phyloP scores from a whole-genome alignment of 2,797 vertebrate genomes.

The Limnodromus scolopaceus region DNA sequence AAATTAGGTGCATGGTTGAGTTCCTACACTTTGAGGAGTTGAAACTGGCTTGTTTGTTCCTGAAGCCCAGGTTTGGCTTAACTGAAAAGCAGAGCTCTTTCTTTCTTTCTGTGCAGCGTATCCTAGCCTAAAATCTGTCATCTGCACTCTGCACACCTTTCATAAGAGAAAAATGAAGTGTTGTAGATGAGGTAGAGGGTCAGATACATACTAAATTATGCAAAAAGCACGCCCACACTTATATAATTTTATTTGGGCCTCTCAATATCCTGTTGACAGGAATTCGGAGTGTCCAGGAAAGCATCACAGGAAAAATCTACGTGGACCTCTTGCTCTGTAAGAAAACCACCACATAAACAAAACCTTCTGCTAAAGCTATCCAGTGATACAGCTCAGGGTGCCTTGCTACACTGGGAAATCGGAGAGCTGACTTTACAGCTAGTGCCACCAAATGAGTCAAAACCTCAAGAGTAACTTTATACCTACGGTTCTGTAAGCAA shows the following conservation, averaged over 20 bases:
- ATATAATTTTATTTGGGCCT: background rate
- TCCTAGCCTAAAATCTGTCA: background rate
- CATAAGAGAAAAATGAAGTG: background rate
- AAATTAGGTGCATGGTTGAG: background rate
- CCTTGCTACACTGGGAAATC: accelerated
- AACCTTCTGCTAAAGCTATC: background rate
- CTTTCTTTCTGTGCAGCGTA: background rate
- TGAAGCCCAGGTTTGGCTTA: background rate
- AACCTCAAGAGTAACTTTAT: constrained; percentile 31
- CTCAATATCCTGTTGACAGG: background rate
- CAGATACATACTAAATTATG: background rate
- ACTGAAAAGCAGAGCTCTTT: background rate
- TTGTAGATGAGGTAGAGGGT: background rate
- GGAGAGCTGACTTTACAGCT: background rate
- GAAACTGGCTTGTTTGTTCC: background rate
- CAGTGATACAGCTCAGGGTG: background rate
- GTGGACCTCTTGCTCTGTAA: background rate
- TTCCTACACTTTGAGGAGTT: background rate
- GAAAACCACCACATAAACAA: background rate
- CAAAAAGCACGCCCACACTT: background rate
- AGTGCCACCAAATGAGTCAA: constrained; percentile 20
- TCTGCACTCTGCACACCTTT: background rate
- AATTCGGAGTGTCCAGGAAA: background rate
- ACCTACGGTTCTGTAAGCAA: background rate
- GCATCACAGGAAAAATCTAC: background rate